These are phyloP conservation scores for Brachypterus glaber DNA, from an alignment of 2,888 invertebrate genomes.

Conservation along the genomic window DNA sequence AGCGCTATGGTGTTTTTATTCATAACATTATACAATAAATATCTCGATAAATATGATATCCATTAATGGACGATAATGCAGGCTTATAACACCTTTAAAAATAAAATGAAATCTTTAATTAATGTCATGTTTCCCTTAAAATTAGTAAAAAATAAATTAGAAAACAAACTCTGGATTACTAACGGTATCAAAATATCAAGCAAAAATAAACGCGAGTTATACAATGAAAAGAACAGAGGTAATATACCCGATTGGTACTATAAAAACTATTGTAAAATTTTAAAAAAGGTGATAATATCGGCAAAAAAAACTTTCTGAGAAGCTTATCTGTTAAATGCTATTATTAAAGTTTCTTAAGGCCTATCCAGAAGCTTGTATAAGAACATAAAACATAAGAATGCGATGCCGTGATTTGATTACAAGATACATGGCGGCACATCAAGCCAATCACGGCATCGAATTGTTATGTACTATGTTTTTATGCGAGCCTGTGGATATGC, in stretches of 20 bases:
- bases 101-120: neutral
- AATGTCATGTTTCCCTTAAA: neutral
- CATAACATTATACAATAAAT: too few species aligned
- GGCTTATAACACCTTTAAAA: neutral
- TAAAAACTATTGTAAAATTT: neutral
- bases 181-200: neutral
- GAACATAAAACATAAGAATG: too few species aligned
- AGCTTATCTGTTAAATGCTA: neutral
- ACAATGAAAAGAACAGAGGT: neutral
- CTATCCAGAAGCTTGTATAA: too few species aligned
- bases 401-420: too few species aligned
- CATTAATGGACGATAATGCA: too few species aligned
- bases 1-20: too few species aligned
- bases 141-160: neutral
- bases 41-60: too few species aligned
- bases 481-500: too few species aligned
- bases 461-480: too few species aligned
- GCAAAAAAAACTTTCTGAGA: slow-evolving; percentile 16
- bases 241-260: neutral
- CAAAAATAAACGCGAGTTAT: neutral
- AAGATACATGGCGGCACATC: too few species aligned
- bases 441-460: too few species aligned
- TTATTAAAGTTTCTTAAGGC: too few species aligned
- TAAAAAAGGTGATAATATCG: neutral
- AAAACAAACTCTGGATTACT: neutral